These are phyloP conservation scores for Drosophila subsilvestris DNA, from an alignment of 2,888 invertebrate species.

Conservation along the genomic window DNA sequence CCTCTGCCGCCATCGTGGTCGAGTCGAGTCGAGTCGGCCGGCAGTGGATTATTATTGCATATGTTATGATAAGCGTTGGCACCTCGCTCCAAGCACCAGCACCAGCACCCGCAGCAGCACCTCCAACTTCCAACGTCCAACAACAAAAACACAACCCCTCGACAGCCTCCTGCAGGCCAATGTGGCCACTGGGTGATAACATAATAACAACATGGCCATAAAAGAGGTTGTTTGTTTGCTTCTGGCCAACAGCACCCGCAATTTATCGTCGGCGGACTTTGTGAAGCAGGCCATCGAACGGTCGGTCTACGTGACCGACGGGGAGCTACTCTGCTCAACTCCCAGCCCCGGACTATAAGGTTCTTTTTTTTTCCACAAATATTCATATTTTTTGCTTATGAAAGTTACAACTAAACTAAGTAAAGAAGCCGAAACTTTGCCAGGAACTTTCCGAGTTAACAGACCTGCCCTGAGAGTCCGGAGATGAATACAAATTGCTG, in stretches of 20 bases:
- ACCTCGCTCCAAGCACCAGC: constrained; percentile 18
- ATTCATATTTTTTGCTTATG: not conserved
- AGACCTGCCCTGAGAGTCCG: too few species aligned
- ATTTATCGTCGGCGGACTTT: constrained; percentile 50
- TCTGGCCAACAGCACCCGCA: constrained; percentile 37
- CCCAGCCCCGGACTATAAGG: not conserved
- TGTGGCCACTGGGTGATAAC: constrained; percentile 50
- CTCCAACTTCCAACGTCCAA: not conserved
- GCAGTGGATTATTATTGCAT: constrained; percentile 70
- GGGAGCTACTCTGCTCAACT: not conserved
- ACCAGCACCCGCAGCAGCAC: constrained; percentile 2
- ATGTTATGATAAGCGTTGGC: constrained; percentile 66
- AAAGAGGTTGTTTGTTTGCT: constrained; percentile 67
- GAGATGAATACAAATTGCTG: too few species aligned
- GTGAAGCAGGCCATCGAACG: not conserved
- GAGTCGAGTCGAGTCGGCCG: not conserved
- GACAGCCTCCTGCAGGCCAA: constrained; percentile 2
- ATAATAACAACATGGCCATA: constrained; percentile 60
- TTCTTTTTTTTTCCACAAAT: not conserved
- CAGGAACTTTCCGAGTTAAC: too few species aligned
- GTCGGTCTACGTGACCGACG: not conserved
- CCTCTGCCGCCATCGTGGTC: too few species aligned
- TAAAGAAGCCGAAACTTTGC: too few species aligned
- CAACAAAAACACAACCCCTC: not conserved
- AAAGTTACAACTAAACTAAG: too few species aligned